These are phyloP conservation scores for Athalia cordata DNA, from an alignment of 2,888 invertebrate species.

Conservation along the genomic window DNA sequence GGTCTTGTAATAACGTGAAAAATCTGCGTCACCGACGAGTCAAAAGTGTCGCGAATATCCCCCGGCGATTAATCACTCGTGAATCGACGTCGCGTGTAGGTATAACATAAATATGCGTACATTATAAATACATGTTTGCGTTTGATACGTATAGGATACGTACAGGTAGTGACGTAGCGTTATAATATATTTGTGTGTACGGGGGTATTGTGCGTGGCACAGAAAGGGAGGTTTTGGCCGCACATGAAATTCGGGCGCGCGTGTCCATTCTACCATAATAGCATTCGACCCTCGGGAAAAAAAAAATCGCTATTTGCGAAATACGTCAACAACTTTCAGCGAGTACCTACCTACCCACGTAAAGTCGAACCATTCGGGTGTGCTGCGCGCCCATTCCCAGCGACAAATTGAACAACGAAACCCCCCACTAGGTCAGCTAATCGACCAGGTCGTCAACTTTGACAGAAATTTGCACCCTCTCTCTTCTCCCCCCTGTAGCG, in stretches of 20 bases:
- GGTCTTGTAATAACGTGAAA: slow-evolving; percentile 34
- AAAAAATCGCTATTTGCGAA: slow-evolving; percentile 15
- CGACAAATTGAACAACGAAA: slow-evolving; percentile 18
- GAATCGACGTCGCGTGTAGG: not conserved
- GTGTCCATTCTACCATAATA: not conserved
- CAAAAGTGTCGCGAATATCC: slow-evolving; percentile 31
- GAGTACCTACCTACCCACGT: not conserved
- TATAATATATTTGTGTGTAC: not conserved
- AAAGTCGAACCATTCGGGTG: not conserved
- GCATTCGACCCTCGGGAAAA: not conserved
- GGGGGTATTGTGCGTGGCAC: not conserved
- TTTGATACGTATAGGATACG: slow-evolving; percentile 6
- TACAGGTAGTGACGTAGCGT: not conserved
- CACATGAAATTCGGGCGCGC: not conserved
- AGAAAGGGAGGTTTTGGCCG: not conserved
- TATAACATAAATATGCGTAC: not conserved
- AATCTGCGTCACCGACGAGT: slow-evolving; percentile 36
- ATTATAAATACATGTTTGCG: not conserved
- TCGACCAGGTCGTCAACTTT: slow-evolving; percentile 23
- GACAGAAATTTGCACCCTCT: not conserved
- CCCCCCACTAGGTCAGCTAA: not conserved
- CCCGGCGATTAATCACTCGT: slow-evolving; percentile 36
- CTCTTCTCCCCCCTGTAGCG: not conserved
- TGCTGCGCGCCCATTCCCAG: not conserved
- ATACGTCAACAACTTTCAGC: slow-evolving; percentile 14